These are phyloP conservation scores for Mythimna ferrago DNA, from an alignment of 2,888 invertebrate genomes.

Conservation along the genomic window DNA sequence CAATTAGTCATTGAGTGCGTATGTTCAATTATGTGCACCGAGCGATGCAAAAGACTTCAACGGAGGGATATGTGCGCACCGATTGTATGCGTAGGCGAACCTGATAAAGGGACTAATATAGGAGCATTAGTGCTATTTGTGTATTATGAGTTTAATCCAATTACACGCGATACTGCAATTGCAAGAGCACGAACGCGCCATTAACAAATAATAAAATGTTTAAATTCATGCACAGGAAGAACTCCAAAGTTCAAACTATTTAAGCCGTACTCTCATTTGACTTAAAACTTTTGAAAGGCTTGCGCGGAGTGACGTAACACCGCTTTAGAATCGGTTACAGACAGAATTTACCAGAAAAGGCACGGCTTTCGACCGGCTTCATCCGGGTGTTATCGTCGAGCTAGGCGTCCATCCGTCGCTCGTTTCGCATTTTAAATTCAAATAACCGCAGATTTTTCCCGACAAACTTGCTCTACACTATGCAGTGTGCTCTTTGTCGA, in stretches of 20 bases:
- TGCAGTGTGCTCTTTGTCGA: constrained; percentile 67
- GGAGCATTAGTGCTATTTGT: constrained; percentile 42
- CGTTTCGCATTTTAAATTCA: constrained; percentile 80
- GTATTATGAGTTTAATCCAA: constrained; percentile 22
- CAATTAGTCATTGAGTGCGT: constrained; percentile 54
- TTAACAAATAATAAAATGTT: constrained; percentile 19
- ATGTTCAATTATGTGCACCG: constrained; percentile 60
- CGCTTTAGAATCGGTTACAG: constrained; percentile 68
- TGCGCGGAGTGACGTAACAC: constrained; percentile 69
- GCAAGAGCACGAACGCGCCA: background rate
- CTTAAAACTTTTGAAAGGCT: constrained; percentile 68
- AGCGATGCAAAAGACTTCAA: constrained; percentile 73
- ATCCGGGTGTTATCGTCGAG: constrained; percentile 76
- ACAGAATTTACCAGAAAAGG: constrained; percentile 75
- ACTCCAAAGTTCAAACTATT: constrained; percentile 36
- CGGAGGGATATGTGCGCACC: constrained; percentile 67
- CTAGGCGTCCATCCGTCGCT: constrained; percentile 69
- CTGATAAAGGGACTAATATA: constrained; percentile 58
- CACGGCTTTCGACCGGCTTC: constrained; percentile 69
- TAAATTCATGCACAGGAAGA: constrained; percentile 17
- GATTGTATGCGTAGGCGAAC: constrained; percentile 61
- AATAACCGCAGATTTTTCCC: constrained; percentile 75
- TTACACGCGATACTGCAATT: background rate
- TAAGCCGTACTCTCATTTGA: constrained; percentile 62
- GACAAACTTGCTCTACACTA: constrained; percentile 66